A percentile compares a stretch with the other conserved stretches of the same genome.
These are phyloP conservation scores for Tetragnatha montana DNA, from an alignment of 2,888 invertebrate species.

Conservation along the genomic window DNA sequence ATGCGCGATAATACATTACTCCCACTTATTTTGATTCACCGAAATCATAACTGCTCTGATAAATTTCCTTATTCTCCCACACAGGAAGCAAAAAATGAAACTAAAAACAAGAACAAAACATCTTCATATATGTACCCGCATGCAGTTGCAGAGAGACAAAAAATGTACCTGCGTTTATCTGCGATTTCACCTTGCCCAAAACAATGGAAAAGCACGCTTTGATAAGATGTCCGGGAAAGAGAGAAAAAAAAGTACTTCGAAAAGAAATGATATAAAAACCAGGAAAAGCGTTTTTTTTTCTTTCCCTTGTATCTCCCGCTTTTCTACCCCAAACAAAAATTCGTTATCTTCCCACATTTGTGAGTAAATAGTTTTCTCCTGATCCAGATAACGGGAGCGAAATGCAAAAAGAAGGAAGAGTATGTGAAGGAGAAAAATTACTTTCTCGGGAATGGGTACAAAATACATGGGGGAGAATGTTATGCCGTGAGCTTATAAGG, in stretches of 20 bases:
- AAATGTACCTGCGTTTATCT: slow-evolving; percentile 63
- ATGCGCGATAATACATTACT: slow-evolving; percentile 2
- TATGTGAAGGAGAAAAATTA: slow-evolving; percentile 48
- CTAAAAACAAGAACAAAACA: slow-evolving; percentile 44
- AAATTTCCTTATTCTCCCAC: slow-evolving; percentile 10
- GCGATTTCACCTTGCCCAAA: slow-evolving; percentile 63
- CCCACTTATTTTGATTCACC: slow-evolving; percentile 39
- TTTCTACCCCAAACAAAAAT: slow-evolving; percentile 59
- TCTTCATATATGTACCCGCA: slow-evolving; percentile 26
- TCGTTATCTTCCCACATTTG: slow-evolving; percentile 71
- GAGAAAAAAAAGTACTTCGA: slow-evolving; percentile 28
- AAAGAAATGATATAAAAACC: slow-evolving; percentile 44
- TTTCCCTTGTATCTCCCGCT: slow-evolving; percentile 2
- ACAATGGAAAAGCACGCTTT: slow-evolving; percentile 56
- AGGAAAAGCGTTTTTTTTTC: slow-evolving; percentile 27
- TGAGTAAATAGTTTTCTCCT: slow-evolving; percentile 70
- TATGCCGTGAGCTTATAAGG: not conserved
- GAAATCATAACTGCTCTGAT: slow-evolving; percentile 47
- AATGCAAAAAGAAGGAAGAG: slow-evolving; percentile 52
- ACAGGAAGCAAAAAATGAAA: slow-evolving; percentile 20
- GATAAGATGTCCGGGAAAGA: slow-evolving; percentile 32
- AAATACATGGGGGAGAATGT: slow-evolving; percentile 14
- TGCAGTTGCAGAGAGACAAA: slow-evolving; percentile 36
- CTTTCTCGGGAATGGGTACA: slow-evolving; percentile 38
- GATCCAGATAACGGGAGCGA: slow-evolving; percentile 63